Percentiles rank a stretch among this genome's conserved stretches.
phyloP scores from a whole-genome alignment of 2,113 vertebrate species.

The Myocastor coypus region DNA sequence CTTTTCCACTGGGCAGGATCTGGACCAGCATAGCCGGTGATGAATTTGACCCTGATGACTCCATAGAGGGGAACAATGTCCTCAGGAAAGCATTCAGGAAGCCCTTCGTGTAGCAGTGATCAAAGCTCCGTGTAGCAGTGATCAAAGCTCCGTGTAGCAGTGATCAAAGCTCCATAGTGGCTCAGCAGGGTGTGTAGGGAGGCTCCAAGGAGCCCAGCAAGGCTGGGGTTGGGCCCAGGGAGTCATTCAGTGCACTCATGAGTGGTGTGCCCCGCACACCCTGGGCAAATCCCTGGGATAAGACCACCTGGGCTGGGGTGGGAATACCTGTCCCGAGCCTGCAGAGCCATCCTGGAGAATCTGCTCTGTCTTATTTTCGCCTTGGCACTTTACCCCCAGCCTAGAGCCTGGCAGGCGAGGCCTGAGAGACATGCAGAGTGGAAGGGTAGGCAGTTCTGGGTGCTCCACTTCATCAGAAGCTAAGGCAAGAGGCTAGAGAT shows the following conservation, averaged over 20 bases:
- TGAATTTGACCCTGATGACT: constrained; percentile 85
- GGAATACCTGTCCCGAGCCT: neutral
- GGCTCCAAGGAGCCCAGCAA: constrained; percentile 63
- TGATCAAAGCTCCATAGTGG: constrained; percentile 69
- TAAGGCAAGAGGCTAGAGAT: too few species aligned
- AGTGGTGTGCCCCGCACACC: neutral
- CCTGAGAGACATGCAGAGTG: neutral
- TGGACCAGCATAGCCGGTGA: constrained; percentile 67
- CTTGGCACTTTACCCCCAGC: neutral
- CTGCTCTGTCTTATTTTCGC: neutral
- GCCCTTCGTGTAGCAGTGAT: constrained; percentile 78
- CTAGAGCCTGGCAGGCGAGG: neutral
- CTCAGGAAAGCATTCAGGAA: constrained; percentile 86
- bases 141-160: constrained; percentile 79
- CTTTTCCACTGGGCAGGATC: constrained; percentile 60
- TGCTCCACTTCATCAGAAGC: neutral
- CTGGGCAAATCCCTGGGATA: neutral
- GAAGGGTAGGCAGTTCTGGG: neutral
- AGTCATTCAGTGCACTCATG: neutral
- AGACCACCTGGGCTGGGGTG: neutral
- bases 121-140: constrained; percentile 66
- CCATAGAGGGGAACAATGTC: constrained; percentile 80
- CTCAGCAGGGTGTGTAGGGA: constrained; percentile 56
- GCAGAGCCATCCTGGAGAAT: neutral
- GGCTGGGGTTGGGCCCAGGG: constrained; percentile 58